Conservation (phyloP, 2,888 invertebrate species). For the Eristalinus aeneus region DNA sequence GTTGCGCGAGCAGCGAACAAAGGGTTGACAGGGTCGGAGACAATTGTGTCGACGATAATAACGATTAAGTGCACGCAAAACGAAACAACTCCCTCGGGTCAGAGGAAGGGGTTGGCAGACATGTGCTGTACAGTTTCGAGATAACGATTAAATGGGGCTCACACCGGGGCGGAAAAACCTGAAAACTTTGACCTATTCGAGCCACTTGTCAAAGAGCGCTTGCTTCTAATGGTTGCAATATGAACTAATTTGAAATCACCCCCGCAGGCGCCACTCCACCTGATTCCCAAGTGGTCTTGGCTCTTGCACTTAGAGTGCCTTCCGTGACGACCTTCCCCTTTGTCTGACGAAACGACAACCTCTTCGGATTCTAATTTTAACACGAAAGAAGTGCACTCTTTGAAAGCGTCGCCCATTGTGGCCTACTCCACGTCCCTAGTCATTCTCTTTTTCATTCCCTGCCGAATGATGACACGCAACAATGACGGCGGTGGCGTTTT, state of each 20-base stretch:
- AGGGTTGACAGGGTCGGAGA: slow-evolving; percentile 24
- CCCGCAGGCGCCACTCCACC: slow-evolving; percentile 6
- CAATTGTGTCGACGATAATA: slow-evolving; percentile 67
- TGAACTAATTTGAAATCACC: neutral
- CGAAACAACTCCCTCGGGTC: slow-evolving; percentile 38
- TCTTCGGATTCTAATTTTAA: slow-evolving; percentile 26
- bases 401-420: slow-evolving; percentile 4
- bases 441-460: slow-evolving; percentile 40
- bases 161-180: too few species aligned
- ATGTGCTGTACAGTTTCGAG: slow-evolving; percentile 43
- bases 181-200: neutral
- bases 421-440: slow-evolving; percentile 10
- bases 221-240: slow-evolving; percentile 2
- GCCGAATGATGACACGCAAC: slow-evolving; percentile 20
- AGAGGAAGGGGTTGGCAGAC: slow-evolving; percentile 12
- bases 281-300: slow-evolving; percentile 43
- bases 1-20: neutral
- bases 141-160: slow-evolving; percentile 30
- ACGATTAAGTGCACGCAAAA: slow-evolving; percentile 68
- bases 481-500: slow-evolving; percentile 39
- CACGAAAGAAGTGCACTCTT: slow-evolving; percentile 45
- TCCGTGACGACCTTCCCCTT: slow-evolving; percentile 2
- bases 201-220: neutral
- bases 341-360: too few species aligned
- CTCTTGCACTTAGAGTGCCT: slow-evolving; percentile 12